Conservation (phyloP, 2,797 vertebrate species). For the Halcyon badia region DNA sequence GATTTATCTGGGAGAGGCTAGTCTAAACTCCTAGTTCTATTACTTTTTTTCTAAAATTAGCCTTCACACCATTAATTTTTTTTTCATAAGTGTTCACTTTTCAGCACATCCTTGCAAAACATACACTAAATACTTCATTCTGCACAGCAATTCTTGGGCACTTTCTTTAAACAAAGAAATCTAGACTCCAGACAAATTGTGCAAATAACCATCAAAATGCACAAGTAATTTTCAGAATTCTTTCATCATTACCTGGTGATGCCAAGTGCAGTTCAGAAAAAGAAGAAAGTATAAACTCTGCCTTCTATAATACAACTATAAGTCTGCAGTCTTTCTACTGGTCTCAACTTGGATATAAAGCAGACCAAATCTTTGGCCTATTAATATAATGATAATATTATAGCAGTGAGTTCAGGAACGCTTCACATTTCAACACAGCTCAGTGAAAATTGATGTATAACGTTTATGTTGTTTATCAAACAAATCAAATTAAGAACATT, state of each 20-base stretch:
- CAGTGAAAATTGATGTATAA: not conserved
- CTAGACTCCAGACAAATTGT: conserved; percentile 38
- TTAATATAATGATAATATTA: not conserved
- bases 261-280: not conserved
- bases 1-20: not conserved
- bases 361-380: not conserved
- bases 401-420: not conserved
- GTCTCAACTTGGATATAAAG: not conserved
- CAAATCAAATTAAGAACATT: not conserved
- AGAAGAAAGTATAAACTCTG: not conserved
- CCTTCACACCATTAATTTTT: not conserved
- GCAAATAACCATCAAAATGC: conserved; percentile 37
- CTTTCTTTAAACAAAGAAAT: conserved; percentile 55
- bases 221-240: conserved; percentile 29
- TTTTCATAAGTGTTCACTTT: not conserved
- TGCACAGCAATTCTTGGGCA: not conserved
- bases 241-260: not conserved
- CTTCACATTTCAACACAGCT: not conserved
- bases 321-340: not conserved
- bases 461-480: not conserved
- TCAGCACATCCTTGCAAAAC: not conserved
- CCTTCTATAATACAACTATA: not conserved
- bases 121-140: not conserved
- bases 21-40: not conserved
- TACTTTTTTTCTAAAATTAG: not conserved